Evolutionary conservation across 2,888 invertebrate species (phyloP).

Genomic region (Seladonia tumulorum): DNA sequence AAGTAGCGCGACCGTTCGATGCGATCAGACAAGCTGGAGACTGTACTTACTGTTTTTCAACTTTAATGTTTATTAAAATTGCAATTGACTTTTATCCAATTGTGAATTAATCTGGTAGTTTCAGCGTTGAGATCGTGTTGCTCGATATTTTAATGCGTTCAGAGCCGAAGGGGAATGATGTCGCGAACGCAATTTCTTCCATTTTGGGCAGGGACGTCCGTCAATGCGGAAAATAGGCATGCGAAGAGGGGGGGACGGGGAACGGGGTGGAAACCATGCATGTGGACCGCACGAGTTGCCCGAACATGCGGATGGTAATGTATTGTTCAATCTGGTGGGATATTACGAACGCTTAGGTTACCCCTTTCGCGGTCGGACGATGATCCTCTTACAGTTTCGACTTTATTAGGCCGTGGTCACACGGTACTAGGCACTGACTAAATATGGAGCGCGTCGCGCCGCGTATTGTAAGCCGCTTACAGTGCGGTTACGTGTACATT

Average conservation of each 20-base stretch:
- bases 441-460: conserved; percentile 64
- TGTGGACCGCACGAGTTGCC: not conserved
- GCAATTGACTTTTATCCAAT: not conserved
- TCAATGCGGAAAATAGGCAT: conserved; percentile 24
- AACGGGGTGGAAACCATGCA: not conserved
- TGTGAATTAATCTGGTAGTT: not conserved
- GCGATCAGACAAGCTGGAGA: not conserved
- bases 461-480: conserved; percentile 72
- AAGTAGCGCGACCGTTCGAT: not conserved
- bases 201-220: not conserved
- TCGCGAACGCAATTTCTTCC: not conserved
- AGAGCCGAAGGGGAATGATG: not conserved
- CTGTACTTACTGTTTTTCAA: not conserved
- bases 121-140: not conserved
- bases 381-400: conserved; percentile 78
- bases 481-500: conserved; percentile 63
- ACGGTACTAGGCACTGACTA: conserved; percentile 66
- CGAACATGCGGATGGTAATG: conserved; percentile 39
- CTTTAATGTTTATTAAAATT: not conserved
- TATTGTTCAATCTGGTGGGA: conserved; percentile 57
- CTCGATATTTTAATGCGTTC: not conserved
- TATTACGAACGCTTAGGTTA: conserved; percentile 64
- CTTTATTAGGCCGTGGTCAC: conserved; percentile 72
- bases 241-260: conserved; percentile 3
- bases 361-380: conserved; percentile 56